Evolutionary conservation across 1,140 invertebrate species (phyloP).

Genomic region (Micrasema longulum): DNA sequence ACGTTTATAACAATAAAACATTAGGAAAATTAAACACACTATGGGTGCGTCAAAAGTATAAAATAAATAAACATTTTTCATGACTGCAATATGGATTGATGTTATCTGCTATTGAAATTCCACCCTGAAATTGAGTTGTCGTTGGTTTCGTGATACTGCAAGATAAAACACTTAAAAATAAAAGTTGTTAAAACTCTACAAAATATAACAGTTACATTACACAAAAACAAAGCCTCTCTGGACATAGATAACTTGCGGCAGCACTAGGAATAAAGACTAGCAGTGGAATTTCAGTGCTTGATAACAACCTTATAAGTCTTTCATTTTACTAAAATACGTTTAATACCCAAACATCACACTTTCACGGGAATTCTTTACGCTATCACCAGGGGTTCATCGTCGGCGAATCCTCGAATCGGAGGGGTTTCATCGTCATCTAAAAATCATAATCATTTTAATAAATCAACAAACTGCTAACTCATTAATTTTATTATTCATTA

Average conservation of each 20-base stretch:
- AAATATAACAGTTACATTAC: slow-evolving; percentile 17
- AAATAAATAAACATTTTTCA: too few species aligned
- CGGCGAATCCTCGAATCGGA: slow-evolving; percentile 87
- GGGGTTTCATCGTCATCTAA: slow-evolving; percentile 89
- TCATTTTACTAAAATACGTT: slow-evolving; percentile 35
- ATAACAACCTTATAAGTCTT: slow-evolving; percentile 43
- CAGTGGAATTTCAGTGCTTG: slow-evolving; percentile 46
- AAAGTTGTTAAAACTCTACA: slow-evolving; percentile 18
- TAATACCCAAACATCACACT: slow-evolving; percentile 11
- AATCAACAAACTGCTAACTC: too few species aligned
- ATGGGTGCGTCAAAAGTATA: too few species aligned
- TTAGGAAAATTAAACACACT: too few species aligned
- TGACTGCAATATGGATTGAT: too few species aligned
- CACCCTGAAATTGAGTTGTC: too few species aligned
- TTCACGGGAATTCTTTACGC: slow-evolving; percentile 68
- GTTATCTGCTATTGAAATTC: too few species aligned
- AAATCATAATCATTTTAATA: too few species aligned
- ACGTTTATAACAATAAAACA: too few species aligned
- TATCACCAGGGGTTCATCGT: slow-evolving; percentile 93
- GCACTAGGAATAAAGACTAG: slow-evolving; percentile 42
- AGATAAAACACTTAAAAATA: slow-evolving; percentile 7
- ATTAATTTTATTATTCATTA: too few species aligned
- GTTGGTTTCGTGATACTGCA: too few species aligned
- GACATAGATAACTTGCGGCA: slow-evolving; percentile 1
- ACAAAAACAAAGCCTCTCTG: slow-evolving; percentile 18